Base-by-base conservation (phyloP, 1,140 invertebrate species). In the Akabosia matsudoensis region DNA sequence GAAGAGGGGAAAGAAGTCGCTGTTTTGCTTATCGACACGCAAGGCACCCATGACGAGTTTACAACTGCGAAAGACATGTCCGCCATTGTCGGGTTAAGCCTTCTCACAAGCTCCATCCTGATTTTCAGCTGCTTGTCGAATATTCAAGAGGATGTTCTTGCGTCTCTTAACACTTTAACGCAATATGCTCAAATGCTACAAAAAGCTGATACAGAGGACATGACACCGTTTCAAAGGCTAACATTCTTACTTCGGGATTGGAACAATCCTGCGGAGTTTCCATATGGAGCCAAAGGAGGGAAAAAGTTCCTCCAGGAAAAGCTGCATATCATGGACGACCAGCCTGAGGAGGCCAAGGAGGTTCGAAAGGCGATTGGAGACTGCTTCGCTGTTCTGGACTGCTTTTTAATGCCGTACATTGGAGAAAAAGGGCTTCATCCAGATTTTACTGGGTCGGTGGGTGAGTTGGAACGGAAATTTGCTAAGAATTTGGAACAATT, bases 1-100 rank as follows among this genome's bases (percentile, higher is more conserved):
- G 54, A 61, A 14, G 54, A 61, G 4, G 82, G 76, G 77, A 85
- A 85, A 24, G 85, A 88, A 77, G 26, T 89, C 56, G 88, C 86
- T 28, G 85, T 91, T 2, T 81, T 91, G 52, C 82, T 91, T 33
- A 89, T 91, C 89, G 90, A 91, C 81, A 91, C 90, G 16, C 90
- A 91, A 84, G 90, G 90, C 54, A 86, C 89, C 14, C 91, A 91
- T 85, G 90, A 91, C 82, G 88, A 85, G 83, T 76, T 82, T 77
- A 84, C 88, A 73, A 90, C 89, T 22, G 87, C 90, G 7, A 86
- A 87, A 79, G 90, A 91, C 78, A 90, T 88, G 83, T 89, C 89
- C 13, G 89, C 88, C 31, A 87, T 92, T 31, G 90, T 90, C 84
- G 88, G 88, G 37, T 84, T 90, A 0, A 89, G 83, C 22, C 82